These are phyloP conservation scores for Eucera pruinosa DNA, from an alignment of 2,888 invertebrate genomes.

Conservation along the genomic window DNA sequence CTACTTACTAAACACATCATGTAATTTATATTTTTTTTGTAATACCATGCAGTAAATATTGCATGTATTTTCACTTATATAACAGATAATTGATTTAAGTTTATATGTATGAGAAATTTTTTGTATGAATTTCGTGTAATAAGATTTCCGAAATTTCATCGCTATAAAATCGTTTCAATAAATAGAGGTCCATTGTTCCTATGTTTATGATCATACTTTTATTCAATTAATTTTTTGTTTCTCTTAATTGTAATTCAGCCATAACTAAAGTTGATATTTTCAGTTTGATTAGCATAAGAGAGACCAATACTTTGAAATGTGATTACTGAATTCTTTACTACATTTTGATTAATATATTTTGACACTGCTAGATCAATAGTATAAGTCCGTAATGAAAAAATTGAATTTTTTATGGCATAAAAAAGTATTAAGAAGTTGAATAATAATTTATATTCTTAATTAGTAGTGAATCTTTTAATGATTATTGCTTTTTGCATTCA, in stretches of 20 bases:
- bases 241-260: not conserved
- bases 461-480: not conserved
- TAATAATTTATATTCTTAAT: not conserved
- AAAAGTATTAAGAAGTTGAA: too few species aligned
- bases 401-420: not conserved
- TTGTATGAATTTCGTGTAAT: slow-evolving; percentile 11
- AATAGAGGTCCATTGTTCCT: slow-evolving; percentile 42
- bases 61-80: not conserved
- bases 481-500: not conserved
- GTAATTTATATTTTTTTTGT: slow-evolving; percentile 5
- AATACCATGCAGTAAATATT: not conserved
- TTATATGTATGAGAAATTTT: not conserved
- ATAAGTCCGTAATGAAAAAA: not conserved
- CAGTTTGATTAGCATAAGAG: not conserved
- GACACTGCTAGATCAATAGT: not conserved
- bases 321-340: not conserved
- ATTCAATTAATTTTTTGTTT: not conserved
- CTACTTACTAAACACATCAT: slow-evolving; percentile 5
- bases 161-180: slow-evolving; percentile 25
- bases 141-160: slow-evolving; percentile 17
- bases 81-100: not conserved
- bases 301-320: too few species aligned
- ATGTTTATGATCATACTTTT: slow-evolving; percentile 9
- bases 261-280: not conserved
- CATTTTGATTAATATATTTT: not conserved